Evolutionary conservation across 2,113 vertebrate genomes (phyloP).

Genomic region (Oncorhynchus kisutch): DNA sequence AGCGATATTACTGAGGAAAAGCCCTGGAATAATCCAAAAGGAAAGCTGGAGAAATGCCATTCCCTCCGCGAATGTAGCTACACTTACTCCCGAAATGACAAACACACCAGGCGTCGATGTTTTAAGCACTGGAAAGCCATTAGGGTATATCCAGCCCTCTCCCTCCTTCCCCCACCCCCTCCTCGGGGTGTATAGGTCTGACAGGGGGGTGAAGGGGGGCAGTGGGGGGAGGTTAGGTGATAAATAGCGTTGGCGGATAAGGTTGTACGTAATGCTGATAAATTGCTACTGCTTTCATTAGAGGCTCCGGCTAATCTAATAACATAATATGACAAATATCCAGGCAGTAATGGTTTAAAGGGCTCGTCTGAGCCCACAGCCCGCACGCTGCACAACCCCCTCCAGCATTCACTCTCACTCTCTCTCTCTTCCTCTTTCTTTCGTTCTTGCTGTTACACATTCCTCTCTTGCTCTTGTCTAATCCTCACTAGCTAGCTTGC

Average conservation of each 20-base stretch:
- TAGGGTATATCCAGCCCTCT: constrained; percentile 61
- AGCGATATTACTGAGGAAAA: constrained; percentile 32
- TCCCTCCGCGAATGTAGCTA: constrained; percentile 42
- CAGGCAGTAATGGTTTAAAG: constrained; percentile 75
- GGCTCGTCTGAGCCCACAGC: constrained; percentile 42
- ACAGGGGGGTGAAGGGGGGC: constrained; percentile 29
- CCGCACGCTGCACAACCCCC: constrained; percentile 16
- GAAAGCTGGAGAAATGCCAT: constrained; percentile 24
- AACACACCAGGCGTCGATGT: constrained; percentile 52
- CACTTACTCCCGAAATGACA: constrained; percentile 53
- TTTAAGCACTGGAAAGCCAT: constrained; percentile 75
- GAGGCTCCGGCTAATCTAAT: constrained; percentile 75
- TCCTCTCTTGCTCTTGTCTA: neutral
- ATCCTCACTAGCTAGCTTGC: neutral
- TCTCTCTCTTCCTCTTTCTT: constrained; percentile 2
- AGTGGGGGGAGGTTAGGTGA: constrained; percentile 59
- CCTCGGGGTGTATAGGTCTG: constrained; percentile 46
- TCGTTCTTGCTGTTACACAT: constrained; percentile 23
- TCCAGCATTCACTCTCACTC: constrained; percentile 7
- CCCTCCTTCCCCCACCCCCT: constrained; percentile 22
- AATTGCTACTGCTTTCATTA: constrained; percentile 80
- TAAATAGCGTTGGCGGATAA: constrained; percentile 70
- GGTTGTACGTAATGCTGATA: constrained; percentile 75
- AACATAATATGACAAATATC: constrained; percentile 80
- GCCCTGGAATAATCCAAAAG: constrained; percentile 46